These are phyloP conservation scores for Chaetodon trifasciatus DNA, from an alignment of 2,797 vertebrate genomes.

Conservation along the genomic window DNA sequence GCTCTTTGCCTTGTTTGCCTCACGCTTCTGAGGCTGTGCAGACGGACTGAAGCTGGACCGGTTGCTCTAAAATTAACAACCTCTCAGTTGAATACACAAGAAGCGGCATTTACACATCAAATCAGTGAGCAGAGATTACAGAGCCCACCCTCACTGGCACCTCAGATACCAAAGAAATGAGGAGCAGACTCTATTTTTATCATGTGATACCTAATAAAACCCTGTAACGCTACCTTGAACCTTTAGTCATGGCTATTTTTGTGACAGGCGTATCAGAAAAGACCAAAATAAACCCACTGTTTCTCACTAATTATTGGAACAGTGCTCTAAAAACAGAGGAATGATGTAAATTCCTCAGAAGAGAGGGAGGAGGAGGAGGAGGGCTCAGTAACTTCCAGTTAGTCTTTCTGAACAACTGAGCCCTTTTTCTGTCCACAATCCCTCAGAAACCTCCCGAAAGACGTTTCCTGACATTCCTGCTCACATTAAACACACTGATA, in stretches of 20 bases:
- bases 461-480: neutral
- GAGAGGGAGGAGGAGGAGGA: neutral
- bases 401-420: neutral
- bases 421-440: neutral
- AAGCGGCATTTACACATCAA: neutral
- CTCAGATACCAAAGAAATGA: neutral
- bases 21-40: neutral
- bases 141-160: neutral
- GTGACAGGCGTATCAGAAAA: neutral
- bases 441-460: neutral
- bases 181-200: neutral
- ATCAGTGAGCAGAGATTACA: neutral
- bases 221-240: neutral
- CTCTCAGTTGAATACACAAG: neutral
- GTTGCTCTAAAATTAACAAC: neutral
- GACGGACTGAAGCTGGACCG: neutral
- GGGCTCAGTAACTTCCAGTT: slow-evolving; percentile 23
- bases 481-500: neutral
- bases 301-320: slow-evolving; percentile 19
- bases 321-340: slow-evolving; percentile 52
- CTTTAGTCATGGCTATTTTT: slow-evolving; percentile 43
- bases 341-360: slow-evolving; percentile 46
- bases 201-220: slow-evolving; percentile 2
- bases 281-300: slow-evolving; percentile 31
- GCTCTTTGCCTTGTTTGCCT: no score